phyloP scores from a whole-genome alignment of 2,113 vertebrate genomes.

The Lagopus leucura region DNA sequence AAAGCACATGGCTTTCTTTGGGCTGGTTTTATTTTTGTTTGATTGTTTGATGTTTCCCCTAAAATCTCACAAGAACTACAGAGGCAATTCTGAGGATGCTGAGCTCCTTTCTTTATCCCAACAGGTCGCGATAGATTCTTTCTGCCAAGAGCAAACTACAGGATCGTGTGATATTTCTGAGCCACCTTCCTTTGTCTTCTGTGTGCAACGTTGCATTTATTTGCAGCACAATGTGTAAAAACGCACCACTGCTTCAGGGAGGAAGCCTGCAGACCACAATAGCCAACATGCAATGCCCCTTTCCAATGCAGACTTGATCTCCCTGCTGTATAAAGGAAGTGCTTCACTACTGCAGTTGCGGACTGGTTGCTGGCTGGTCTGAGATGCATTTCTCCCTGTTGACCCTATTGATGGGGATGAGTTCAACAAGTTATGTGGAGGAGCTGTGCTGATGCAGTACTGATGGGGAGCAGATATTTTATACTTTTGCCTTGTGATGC shows the following conservation, averaged over 20 bases:
- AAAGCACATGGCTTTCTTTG: neutral
- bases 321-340: neutral
- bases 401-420: neutral
- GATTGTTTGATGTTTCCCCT: neutral
- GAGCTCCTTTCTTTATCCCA: neutral
- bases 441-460: neutral
- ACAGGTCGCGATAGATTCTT: neutral
- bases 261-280: neutral
- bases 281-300: neutral
- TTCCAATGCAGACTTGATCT: neutral
- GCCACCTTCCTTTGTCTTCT: neutral
- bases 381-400: neutral
- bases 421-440: neutral
- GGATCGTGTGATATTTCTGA: neutral
- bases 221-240: neutral
- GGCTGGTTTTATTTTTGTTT: too few relatives aligned
- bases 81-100: neutral
- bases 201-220: neutral
- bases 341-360: neutral
- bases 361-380: neutral
- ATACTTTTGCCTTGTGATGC: neutral
- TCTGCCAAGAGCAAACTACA: neutral
- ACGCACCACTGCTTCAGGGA: neutral
- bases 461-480: slow-evolving; percentile 16
- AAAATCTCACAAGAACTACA: neutral